Percentiles rank a stretch among this genome's conserved stretches.
Evolutionary conservation across 1,140 invertebrate genomes (phyloP).

Genomic region (Drosophila navojoa): DNA sequence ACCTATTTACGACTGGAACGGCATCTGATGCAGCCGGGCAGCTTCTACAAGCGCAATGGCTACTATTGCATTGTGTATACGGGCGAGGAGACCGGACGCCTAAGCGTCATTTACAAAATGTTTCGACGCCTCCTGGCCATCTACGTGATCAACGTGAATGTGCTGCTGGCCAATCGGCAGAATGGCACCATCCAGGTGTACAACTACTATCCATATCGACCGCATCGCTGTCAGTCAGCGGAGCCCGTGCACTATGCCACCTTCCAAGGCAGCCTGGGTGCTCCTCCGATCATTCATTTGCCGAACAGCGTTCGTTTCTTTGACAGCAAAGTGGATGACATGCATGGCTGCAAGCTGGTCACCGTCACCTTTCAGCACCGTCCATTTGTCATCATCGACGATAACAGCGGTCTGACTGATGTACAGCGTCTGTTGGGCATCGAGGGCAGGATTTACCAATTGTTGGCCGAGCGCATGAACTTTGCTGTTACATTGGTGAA

Average conservation of each 20-base stretch:
- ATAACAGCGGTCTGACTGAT: background rate
- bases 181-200: slow-evolving; percentile 52
- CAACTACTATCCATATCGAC: slow-evolving; percentile 72
- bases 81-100: slow-evolving; percentile 48
- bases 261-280: slow-evolving; percentile 33
- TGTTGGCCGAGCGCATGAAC: slow-evolving; percentile 67
- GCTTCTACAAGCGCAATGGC: slow-evolving; percentile 65
- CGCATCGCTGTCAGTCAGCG: slow-evolving; percentile 58
- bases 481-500: slow-evolving; percentile 55
- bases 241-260: slow-evolving; percentile 59
- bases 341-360: slow-evolving; percentile 58
- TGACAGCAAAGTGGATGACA: slow-evolving; percentile 50
- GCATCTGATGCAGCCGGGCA: slow-evolving; percentile 38
- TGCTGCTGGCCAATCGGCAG: slow-evolving; percentile 42
- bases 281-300: slow-evolving; percentile 2
- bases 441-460: slow-evolving; percentile 58
- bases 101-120: slow-evolving; percentile 53
- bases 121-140: slow-evolving; percentile 65
- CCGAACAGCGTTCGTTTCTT: slow-evolving; percentile 39
- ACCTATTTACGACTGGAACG: slow-evolving; percentile 58
- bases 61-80: slow-evolving; percentile 70
- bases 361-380: slow-evolving; percentile 53
- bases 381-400: slow-evolving; percentile 48
- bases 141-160: slow-evolving; percentile 70
- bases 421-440: slow-evolving; percentile 47